A percentile compares a stretch with the other conserved stretches of the same genome.
Conservation (phyloP, 2,113 vertebrate species). For the Diphyllodes magnificus region DNA sequence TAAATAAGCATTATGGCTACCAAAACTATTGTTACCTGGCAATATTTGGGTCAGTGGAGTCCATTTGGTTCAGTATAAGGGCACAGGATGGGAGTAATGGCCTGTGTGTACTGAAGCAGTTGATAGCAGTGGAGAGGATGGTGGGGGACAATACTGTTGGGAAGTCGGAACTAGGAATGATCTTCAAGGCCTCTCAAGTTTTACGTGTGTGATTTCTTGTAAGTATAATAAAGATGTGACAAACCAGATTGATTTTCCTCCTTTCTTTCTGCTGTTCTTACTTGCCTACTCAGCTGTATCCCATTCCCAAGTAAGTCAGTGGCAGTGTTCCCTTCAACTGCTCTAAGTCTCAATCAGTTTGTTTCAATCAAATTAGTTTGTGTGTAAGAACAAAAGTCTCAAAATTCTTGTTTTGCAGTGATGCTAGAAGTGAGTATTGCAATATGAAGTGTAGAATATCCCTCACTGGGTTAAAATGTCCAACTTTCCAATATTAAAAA, state of each 20-base stretch:
- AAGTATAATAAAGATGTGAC: background rate
- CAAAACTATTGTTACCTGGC: background rate
- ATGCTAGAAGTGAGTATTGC: background rate
- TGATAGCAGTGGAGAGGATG: background rate
- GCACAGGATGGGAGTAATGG: background rate
- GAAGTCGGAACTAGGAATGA: background rate
- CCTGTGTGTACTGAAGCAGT: background rate
- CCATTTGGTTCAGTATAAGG: background rate
- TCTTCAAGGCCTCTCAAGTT: background rate
- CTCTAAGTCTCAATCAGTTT: background rate
- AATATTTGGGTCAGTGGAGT: background rate
- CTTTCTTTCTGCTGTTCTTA: background rate
- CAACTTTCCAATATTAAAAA: background rate
- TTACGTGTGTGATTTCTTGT: background rate
- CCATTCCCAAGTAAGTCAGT: background rate
- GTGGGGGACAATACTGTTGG: background rate
- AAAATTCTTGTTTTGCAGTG: background rate
- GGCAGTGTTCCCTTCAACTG: background rate
- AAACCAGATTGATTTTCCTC: background rate
- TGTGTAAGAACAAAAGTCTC: background rate
- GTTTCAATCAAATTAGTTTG: background rate
- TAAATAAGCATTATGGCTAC: background rate
- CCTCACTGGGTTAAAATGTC: background rate
- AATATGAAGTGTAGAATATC: background rate
- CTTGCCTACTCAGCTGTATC: background rate